phyloP scores from a whole-genome alignment of 2,113 vertebrate genomes.

The Actenoides lindsayi region DNA sequence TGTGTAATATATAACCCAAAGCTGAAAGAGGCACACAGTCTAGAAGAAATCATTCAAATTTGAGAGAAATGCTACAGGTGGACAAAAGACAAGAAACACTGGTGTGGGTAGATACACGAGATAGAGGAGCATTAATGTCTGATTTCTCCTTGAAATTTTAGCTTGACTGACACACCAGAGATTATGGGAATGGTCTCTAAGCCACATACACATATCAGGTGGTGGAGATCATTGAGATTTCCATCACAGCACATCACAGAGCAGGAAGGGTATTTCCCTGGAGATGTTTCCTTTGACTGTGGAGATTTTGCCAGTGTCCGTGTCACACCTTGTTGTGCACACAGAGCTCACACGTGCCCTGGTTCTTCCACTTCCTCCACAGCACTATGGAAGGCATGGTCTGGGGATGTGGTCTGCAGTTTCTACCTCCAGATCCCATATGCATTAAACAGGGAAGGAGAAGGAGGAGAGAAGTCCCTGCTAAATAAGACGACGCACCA shows the following conservation, averaged over 20 bases:
- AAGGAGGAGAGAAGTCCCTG: neutral
- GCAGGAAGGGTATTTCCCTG: neutral
- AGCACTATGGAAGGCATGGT: fast-evolving
- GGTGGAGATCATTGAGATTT: neutral
- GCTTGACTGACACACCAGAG: neutral
- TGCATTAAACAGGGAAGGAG: neutral
- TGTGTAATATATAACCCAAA: neutral
- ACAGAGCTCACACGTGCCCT: neutral
- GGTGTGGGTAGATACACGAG: neutral
- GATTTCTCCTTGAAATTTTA: neutral
- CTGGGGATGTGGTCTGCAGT: neutral
- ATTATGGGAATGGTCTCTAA: neutral
- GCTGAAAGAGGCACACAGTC: neutral
- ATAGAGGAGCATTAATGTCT: neutral
- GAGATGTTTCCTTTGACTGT: neutral
- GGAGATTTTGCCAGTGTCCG: neutral
- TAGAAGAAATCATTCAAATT: neutral
- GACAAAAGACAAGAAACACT: neutral
- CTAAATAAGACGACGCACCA: neutral
- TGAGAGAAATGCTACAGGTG: neutral
- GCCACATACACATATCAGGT: fast-evolving
- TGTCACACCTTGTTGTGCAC: neutral
- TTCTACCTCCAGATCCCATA: neutral
- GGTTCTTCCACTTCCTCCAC: neutral
- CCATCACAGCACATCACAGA: neutral